Evolutionary conservation across 2,797 vertebrate species (phyloP).

Genomic region (Alca torda): DNA sequence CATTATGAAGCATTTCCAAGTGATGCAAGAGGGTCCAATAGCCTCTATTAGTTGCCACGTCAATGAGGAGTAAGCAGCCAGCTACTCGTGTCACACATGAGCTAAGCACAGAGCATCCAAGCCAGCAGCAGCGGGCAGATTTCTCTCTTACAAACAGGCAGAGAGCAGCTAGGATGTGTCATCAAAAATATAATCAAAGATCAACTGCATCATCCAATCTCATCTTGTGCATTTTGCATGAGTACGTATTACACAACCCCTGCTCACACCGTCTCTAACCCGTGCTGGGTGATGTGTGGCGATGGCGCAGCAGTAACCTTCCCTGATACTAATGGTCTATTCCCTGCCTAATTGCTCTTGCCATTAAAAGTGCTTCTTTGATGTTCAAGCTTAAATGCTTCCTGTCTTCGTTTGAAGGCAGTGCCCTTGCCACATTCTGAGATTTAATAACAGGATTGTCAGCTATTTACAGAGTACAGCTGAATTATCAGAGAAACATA

Average conservation of each 20-base stretch:
- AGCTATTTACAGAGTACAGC: slow-evolving; percentile 31
- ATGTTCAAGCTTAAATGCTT: slow-evolving; percentile 22
- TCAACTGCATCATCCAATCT: slow-evolving; percentile 14
- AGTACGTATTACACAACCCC: slow-evolving; percentile 13
- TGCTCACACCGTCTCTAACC: not conserved
- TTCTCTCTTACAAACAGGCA: slow-evolving; percentile 22
- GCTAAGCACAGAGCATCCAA: slow-evolving; percentile 32
- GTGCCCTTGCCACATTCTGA: slow-evolving; percentile 30
- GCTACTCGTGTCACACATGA: slow-evolving; percentile 26
- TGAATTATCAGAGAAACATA: slow-evolving; percentile 55
- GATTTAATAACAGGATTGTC: slow-evolving; percentile 54
- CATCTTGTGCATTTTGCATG: not conserved
- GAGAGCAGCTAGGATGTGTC: slow-evolving; percentile 59
- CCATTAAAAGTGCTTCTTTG: slow-evolving; percentile 6
- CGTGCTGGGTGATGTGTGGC: not conserved
- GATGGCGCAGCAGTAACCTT: not conserved
- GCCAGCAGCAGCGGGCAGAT: slow-evolving; percentile 15
- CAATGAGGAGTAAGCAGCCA: slow-evolving; percentile 16
- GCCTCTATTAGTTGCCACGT: not conserved
- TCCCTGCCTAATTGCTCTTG: not conserved
- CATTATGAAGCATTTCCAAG: slow-evolving; percentile 1
- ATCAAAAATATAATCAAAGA: slow-evolving; percentile 63
- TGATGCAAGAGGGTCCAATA: slow-evolving; percentile 33
- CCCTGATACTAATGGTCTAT: not conserved
- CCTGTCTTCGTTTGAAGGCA: not conserved